Evolutionary conservation across 37 sponge, comb jelly and placozoan species (phyloP).

Genomic region (Diacarnus erythraeanus): DNA sequence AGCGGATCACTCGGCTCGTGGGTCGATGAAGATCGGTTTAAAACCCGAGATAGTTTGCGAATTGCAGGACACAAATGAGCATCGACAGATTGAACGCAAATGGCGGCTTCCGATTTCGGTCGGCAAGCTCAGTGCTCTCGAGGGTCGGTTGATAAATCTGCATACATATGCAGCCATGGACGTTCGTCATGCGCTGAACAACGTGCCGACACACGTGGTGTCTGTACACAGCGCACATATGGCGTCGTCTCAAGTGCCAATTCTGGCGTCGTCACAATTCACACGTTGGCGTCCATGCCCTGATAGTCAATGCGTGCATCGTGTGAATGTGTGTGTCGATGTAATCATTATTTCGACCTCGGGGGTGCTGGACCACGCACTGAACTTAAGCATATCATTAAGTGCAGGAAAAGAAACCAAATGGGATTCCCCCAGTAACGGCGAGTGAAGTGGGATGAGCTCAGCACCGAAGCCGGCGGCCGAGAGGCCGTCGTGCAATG

Average conservation of each 20-base stretch:
- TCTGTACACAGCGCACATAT: not conserved
- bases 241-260: not conserved
- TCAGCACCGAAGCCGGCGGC: conserved; percentile 31
- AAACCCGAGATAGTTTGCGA: conserved; percentile 89
- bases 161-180: not conserved
- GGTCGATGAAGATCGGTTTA: conserved; percentile 86
- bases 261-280: not conserved
- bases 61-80: conserved; percentile 91
- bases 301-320: too few relatives aligned
- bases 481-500: conserved; percentile 62
- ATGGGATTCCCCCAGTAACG: conserved; percentile 91
- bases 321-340: not conserved
- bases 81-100: conserved; percentile 93
- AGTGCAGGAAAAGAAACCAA: conserved; percentile 93
- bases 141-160: conserved; percentile 34
- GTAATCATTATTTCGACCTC: conserved; percentile 28
- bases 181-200: not conserved
- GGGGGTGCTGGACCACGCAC: conserved; percentile 82
- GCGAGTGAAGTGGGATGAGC: conserved; percentile 91
- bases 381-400: conserved; percentile 94
- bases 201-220: not conserved
- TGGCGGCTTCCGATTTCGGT: conserved; percentile 43
- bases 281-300: too few relatives aligned
- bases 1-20: conserved; percentile 90
- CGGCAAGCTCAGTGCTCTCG: conserved; percentile 73